Conservation (phyloP, 2,113 vertebrate genomes). For the Dicentrarchus labrax region DNA sequence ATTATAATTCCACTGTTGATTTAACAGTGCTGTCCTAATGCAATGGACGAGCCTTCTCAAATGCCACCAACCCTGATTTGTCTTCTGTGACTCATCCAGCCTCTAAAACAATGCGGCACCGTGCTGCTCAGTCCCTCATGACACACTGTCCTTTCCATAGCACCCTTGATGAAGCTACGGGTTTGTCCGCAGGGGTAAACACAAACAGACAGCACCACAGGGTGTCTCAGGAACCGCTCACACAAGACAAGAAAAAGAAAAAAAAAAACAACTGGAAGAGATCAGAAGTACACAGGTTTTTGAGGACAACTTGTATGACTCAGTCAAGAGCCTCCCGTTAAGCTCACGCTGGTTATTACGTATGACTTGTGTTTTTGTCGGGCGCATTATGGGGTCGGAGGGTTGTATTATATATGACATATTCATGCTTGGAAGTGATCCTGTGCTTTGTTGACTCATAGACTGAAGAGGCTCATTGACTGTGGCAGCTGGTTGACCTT, state of each 20-base stretch:
- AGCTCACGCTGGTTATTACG: conserved; percentile 11
- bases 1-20: conserved; percentile 58
- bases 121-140: conserved; percentile 51
- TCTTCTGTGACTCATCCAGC: conserved; percentile 76
- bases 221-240: conserved; percentile 29
- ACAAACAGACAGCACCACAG: conserved; percentile 61
- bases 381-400: background rate
- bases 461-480: conserved; percentile 70
- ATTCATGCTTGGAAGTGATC: conserved; percentile 45
- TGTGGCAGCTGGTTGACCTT: conserved; percentile 77
- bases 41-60: conserved; percentile 62
- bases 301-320: conserved; percentile 41
- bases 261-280: background rate
- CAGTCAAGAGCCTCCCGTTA: conserved; percentile 44
- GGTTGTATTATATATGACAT: conserved; percentile 34
- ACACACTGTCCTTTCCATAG: conserved; percentile 68
- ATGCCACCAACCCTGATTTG: conserved; percentile 68
- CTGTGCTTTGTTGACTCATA: conserved; percentile 61
- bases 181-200: conserved; percentile 59
- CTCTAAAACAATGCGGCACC: conserved; percentile 76
- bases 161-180: conserved; percentile 53
- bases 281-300: conserved; percentile 30
- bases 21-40: conserved; percentile 43
- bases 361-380: conserved; percentile 10
- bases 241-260: background rate